Evolutionary conservation across 2,797 vertebrate species (phyloP).

Genomic region (Monodelphis domestica): DNA sequence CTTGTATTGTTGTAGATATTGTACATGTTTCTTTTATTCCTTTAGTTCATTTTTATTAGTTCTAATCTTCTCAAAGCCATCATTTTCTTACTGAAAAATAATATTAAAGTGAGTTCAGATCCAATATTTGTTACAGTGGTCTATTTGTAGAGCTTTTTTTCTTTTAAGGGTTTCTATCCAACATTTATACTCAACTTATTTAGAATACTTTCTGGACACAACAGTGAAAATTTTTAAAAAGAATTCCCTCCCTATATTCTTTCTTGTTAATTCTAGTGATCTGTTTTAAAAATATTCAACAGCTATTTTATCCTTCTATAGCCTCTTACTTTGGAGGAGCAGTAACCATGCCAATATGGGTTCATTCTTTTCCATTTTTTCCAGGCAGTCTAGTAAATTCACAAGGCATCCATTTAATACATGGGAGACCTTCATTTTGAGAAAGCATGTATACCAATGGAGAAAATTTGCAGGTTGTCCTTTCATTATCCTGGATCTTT

Average conservation of each 20-base stretch:
- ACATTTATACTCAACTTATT: not conserved
- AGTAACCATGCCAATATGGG: not conserved
- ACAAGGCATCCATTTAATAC: not conserved
- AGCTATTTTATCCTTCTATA: not conserved
- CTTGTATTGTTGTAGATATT: not conserved
- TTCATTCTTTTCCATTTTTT: not conserved
- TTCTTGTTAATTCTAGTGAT: not conserved
- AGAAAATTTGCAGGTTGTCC: not conserved
- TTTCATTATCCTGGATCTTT: not conserved
- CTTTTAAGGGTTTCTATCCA: not conserved
- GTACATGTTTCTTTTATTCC: not conserved
- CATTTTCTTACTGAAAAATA: not conserved
- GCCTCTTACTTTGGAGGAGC: not conserved
- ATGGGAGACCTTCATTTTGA: not conserved
- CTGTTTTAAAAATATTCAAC: not conserved
- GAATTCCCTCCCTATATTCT: conserved; percentile 12
- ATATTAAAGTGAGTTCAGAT: not conserved
- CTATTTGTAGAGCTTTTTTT: conserved; percentile 23
- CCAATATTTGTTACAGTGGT: not conserved
- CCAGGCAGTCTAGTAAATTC: no score
- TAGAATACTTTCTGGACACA: conserved; percentile 12
- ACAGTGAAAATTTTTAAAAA: not conserved
- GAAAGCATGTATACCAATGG: not conserved
- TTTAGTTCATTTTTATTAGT: not conserved
- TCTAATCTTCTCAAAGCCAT: not conserved